Evolutionary conservation across 1,140 invertebrate species (phyloP), one percentile per base, ranked within the genome.

Genomic region (Drosophila nannoptera): DNA sequence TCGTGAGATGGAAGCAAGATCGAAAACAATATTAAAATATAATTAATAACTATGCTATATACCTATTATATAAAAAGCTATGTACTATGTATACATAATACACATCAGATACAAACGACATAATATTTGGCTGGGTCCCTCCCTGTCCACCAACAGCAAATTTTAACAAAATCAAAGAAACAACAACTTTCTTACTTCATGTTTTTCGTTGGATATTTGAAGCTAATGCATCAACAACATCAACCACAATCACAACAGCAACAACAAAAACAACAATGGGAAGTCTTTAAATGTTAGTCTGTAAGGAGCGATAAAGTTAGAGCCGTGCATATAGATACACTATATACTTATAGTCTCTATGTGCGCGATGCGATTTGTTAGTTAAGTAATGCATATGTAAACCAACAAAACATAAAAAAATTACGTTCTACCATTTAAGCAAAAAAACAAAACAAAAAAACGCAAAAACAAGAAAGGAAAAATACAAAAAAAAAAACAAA

Each of bases 261-360:
- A 42, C 45, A 43, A 36, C 22, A 62, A 36, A 63, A 80, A 73
- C 64, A 73, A 59, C 60, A 78, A 82, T 76, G 71, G 62, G 73
- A 78, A 69, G 73, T 80, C 81, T 84, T 65, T 84, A 86, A 68
- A 86, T 84, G 80, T 84, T 84, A 84, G 80, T 86, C 56, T 73
- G 33, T 86, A 83, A 83, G 75, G 61, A 84, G 73, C 73, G 73
- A 68, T 83, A 69, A 84, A 68, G 49, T 73, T 84, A 84, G 71
- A 67, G 64, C 55, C 73, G 76, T 84, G 80, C 71, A 83, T 77
- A 69, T 78, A 73, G 53, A 49, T 66, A 59, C 52, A 49, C 32
- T 43, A 8, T 56, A 31, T 63, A 58, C 42, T 31, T 64, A 64
- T 69, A 69, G 52, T n/a, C 35, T 11, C 43, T 52, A 67, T 73